These are phyloP conservation scores for Cheilosia scutellata DNA, from an alignment of 2,888 invertebrate genomes.

Conservation along the genomic window DNA sequence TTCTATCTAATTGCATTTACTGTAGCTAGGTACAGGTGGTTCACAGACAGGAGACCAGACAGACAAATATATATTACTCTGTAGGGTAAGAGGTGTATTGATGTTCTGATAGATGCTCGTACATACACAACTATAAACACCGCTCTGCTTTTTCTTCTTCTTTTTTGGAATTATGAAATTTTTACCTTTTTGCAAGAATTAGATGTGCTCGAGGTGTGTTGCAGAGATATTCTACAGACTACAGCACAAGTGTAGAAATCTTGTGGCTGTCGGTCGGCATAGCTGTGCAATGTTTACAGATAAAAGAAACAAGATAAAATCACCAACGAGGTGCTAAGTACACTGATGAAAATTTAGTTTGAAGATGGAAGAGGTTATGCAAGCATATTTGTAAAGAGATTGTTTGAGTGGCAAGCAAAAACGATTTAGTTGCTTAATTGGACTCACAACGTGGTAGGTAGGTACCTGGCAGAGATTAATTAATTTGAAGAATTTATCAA, in stretches of 20 bases:
- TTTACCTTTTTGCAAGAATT: slow-evolving; percentile 31
- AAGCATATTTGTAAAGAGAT: slow-evolving; percentile 1
- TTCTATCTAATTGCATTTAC: slow-evolving; percentile 58
- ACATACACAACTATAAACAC: neutral
- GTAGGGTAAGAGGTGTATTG: neutral
- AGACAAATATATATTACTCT: slow-evolving; percentile 6
- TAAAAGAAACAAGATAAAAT: slow-evolving; percentile 8
- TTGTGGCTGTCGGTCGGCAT: neutral
- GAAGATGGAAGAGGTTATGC: slow-evolving; percentile 6
- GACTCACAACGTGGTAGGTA: neutral
- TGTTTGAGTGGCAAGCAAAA: neutral
- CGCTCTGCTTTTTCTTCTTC: neutral
- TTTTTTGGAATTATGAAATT: slow-evolving; percentile 25
- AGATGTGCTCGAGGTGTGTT: slow-evolving; percentile 25
- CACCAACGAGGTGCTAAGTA: slow-evolving; percentile 1
- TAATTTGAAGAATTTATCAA: slow-evolving; percentile 13
- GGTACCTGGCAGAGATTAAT: slow-evolving; percentile 1
- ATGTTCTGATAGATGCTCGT: slow-evolving; percentile 8
- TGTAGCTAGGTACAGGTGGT: slow-evolving; percentile 6
- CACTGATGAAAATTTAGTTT: slow-evolving; percentile 21
- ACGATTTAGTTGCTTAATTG: slow-evolving; percentile 17
- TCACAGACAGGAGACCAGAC: slow-evolving; percentile 56
- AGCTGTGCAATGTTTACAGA: slow-evolving; percentile 16
- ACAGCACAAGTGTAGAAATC: slow-evolving; percentile 2
- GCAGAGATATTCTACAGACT: slow-evolving; percentile 5